A percentile compares a stretch with the other conserved stretches of the same genome.
Evolutionary conservation across 2,113 vertebrate genomes (phyloP).

Genomic region (Salvator merianae): DNA sequence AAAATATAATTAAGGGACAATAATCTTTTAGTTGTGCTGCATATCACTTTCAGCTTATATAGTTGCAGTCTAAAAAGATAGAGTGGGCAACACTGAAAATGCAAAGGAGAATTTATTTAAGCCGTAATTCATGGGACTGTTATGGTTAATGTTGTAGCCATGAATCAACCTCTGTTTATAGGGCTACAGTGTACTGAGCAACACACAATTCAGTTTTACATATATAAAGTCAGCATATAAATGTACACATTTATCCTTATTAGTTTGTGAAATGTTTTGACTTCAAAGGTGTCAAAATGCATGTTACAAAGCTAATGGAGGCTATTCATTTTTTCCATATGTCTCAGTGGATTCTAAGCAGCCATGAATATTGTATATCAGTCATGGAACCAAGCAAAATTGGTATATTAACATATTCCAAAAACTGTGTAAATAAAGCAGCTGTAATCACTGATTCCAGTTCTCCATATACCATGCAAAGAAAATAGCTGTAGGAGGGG

Average conservation of each 20-base stretch:
- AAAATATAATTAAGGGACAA: slow-evolving; percentile 28
- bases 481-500: not conserved
- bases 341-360: slow-evolving; percentile 49
- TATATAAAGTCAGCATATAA: slow-evolving; percentile 65
- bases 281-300: slow-evolving; percentile 54
- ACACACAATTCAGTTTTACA: slow-evolving; percentile 46
- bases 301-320: slow-evolving; percentile 4
- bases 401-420: slow-evolving; percentile 56
- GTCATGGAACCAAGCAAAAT: slow-evolving; percentile 40
- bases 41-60: slow-evolving; percentile 22
- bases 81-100: slow-evolving; percentile 32
- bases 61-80: slow-evolving; percentile 21
- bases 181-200: slow-evolving; percentile 16
- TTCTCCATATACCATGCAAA: not conserved
- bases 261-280: slow-evolving; percentile 63
- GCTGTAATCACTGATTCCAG: not conserved
- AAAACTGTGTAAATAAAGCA: slow-evolving; percentile 41
- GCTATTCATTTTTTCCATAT: slow-evolving; percentile 49
- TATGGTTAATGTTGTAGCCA: slow-evolving; percentile 48
- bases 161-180: slow-evolving; percentile 35
- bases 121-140: slow-evolving; percentile 53
- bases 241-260: slow-evolving; percentile 58
- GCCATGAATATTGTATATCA: slow-evolving; percentile 41
- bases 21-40: slow-evolving; percentile 32
- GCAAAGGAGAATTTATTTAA: slow-evolving; percentile 35